Percentiles rank a stretch among this genome's conserved stretches.
phyloP scores from a whole-genome alignment of 2,797 vertebrate genomes.

The Falco novaeseelandiae region DNA sequence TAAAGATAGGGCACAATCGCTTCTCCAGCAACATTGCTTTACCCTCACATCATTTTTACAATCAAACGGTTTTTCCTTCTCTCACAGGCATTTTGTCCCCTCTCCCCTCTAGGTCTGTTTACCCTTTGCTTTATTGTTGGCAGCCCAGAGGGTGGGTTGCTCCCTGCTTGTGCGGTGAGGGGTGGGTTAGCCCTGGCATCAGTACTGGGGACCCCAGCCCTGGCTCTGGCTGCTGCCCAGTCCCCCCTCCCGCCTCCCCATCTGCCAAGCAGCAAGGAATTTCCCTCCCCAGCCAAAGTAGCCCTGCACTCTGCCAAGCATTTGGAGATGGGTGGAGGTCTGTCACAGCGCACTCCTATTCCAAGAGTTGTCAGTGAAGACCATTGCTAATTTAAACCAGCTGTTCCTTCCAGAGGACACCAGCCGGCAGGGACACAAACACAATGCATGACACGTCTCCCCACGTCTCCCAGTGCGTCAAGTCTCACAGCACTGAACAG shows the following conservation, averaged over 20 bases:
- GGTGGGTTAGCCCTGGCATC: fast-evolving
- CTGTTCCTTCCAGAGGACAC: background rate
- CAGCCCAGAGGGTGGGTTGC: fast-evolving
- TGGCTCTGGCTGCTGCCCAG: fast-evolving
- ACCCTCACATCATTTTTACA: background rate
- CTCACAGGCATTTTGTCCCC: background rate
- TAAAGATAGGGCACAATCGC: slow-evolving; percentile 4
- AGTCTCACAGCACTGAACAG: background rate
- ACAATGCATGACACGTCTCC: background rate
- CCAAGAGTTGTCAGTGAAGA: background rate
- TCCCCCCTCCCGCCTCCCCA: background rate
- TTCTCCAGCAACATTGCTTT: background rate
- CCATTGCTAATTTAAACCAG: background rate
- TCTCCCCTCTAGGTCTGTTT: background rate
- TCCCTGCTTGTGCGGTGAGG: fast-evolving
- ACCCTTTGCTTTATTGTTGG: background rate
- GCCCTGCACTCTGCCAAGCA: background rate
- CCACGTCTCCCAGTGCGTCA: fast-evolving
- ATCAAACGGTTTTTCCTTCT: background rate
- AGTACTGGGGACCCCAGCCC: background rate
- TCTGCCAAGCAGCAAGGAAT: background rate
- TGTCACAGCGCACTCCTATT: fast-evolving
- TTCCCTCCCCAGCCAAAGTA: fast-evolving
- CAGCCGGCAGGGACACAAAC: background rate
- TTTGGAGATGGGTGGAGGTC: background rate